phyloP scores from a whole-genome alignment of 2,113 vertebrate species.

The Indicator indicator region DNA sequence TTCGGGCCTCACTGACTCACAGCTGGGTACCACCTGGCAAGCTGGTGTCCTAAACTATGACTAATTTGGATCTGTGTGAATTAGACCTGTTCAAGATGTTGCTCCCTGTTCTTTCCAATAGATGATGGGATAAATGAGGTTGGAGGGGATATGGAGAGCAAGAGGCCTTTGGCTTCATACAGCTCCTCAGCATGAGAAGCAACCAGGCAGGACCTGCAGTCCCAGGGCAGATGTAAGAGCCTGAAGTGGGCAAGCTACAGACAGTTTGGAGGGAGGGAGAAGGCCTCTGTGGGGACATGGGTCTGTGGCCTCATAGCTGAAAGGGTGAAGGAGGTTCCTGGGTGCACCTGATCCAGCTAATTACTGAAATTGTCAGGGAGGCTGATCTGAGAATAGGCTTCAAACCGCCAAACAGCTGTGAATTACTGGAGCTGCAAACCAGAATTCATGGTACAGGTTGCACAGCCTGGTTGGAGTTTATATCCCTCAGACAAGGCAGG shows the following conservation, averaged over 20 bases:
- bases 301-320: background rate
- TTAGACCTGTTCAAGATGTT: background rate
- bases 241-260: background rate
- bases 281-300: background rate
- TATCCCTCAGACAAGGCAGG: background rate
- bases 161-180: background rate
- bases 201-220: background rate
- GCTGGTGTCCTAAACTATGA: background rate
- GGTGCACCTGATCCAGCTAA: background rate
- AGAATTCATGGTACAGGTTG: background rate
- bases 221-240: background rate
- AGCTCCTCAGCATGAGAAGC: background rate
- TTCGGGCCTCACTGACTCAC: background rate
- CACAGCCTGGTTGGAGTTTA: slow-evolving; percentile 18
- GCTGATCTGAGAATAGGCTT: background rate
- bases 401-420: background rate
- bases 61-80: background rate
- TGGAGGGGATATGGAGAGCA: background rate
- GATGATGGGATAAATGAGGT: background rate
- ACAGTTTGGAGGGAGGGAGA: background rate
- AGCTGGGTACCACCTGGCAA: background rate
- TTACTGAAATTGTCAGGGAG: background rate
- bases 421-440: background rate
- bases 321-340: background rate
- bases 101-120: background rate